phyloP scores from a whole-genome alignment of 2,113 vertebrate species.

The Rostratula benghalensis region DNA sequence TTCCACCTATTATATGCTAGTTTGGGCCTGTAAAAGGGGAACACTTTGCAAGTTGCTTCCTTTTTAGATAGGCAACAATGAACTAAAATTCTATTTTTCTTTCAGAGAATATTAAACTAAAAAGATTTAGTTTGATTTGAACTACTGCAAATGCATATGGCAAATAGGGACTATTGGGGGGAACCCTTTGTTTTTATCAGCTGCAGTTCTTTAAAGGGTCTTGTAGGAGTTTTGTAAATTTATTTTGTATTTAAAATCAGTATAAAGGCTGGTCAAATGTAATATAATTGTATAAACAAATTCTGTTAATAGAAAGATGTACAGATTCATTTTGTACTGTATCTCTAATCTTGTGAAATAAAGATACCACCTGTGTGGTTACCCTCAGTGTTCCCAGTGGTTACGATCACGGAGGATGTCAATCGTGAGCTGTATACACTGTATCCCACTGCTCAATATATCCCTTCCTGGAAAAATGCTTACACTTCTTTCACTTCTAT shows the following conservation, averaged over 20 bases:
- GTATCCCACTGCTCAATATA: not conserved
- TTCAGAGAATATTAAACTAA: conserved; percentile 54
- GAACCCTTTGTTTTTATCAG: conserved; percentile 58
- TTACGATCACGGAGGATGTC: not conserved
- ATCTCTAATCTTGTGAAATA: conserved; percentile 85
- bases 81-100: conserved; percentile 65
- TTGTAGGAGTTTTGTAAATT: conserved; percentile 78
- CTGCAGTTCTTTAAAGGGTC: conserved; percentile 70
- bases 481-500: not conserved
- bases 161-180: conserved; percentile 44
- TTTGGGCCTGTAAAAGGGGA: conserved; percentile 15
- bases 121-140: conserved; percentile 59
- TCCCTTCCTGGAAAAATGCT: not conserved
- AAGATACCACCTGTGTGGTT: conserved; percentile 77
- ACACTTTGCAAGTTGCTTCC: conserved; percentile 50
- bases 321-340: conserved; percentile 85
- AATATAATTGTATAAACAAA: conserved; percentile 85
- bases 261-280: conserved; percentile 81
- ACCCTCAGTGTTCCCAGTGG: conserved; percentile 51
- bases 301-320: conserved; percentile 85
- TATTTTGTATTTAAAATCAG: conserved; percentile 82
- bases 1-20: conserved; percentile 43
- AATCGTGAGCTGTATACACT: not conserved
- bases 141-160: conserved; percentile 65
- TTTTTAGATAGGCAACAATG: conserved; percentile 43